Evolutionary conservation across 2,797 vertebrate genomes (phyloP).

Genomic region (Myripristis jacobus): DNA sequence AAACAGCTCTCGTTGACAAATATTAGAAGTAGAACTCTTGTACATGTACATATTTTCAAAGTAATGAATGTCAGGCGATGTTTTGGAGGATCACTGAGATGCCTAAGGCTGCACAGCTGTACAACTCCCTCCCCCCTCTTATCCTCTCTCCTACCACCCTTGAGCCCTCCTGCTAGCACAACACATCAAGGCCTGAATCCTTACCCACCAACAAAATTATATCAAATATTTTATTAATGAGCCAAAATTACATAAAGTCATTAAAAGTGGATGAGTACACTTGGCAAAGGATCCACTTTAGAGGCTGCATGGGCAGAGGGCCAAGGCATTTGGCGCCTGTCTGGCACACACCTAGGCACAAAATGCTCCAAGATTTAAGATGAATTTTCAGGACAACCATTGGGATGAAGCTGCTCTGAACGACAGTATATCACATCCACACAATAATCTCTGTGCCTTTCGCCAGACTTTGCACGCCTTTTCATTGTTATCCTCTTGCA

Average conservation of each 20-base stretch:
- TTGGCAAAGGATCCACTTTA: constrained; percentile 68
- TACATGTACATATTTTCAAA: constrained; percentile 68
- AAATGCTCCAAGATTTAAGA: constrained; percentile 39
- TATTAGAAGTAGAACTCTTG: constrained; percentile 64
- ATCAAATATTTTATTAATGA: constrained; percentile 82
- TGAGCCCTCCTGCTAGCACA: constrained; percentile 58
- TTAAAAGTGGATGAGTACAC: constrained; percentile 82
- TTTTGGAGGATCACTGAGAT: constrained; percentile 65
- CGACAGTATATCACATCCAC: constrained; percentile 27
- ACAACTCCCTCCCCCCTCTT: constrained; percentile 39
- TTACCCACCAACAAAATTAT: constrained; percentile 76
- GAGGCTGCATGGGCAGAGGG: constrained; percentile 63
- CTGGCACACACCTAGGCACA: constrained; percentile 66
- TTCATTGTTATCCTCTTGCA: constrained; percentile 44
- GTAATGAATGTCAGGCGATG: constrained; percentile 70
- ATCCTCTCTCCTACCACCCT: constrained; percentile 62
- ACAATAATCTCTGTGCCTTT: neutral
- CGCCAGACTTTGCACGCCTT: constrained; percentile 17
- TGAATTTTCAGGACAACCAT: constrained; percentile 22
- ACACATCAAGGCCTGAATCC: constrained; percentile 73
- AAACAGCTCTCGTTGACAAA: constrained; percentile 59
- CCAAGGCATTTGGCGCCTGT: constrained; percentile 66
- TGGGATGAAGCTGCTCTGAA: constrained; percentile 24
- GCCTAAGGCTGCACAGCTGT: constrained; percentile 74
- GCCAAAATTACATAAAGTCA: constrained; percentile 82